Percentiles rank a stretch among this genome's conserved stretches.
Evolutionary conservation across 2,888 invertebrate species (phyloP).

Genomic region (Pachymerium ferrugineum): DNA sequence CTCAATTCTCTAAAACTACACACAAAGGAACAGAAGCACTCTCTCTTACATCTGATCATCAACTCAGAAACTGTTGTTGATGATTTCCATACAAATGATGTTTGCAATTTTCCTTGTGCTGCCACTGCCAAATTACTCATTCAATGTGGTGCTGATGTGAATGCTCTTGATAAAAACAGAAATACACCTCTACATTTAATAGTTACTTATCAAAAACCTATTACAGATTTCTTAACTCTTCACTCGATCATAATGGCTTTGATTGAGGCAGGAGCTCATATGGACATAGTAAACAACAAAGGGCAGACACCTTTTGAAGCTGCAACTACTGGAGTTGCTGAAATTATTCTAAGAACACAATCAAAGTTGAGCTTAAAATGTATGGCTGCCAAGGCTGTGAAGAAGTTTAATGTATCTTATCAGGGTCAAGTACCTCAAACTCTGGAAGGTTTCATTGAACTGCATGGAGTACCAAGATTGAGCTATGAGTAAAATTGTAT

Average conservation of each 20-base stretch:
- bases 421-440: constrained; percentile 65
- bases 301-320: constrained; percentile 73
- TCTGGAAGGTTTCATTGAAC: constrained; percentile 71
- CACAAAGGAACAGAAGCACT: constrained; percentile 64
- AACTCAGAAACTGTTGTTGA: constrained; percentile 81
- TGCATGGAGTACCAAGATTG: constrained; percentile 58
- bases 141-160: constrained; percentile 72
- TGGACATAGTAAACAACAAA: constrained; percentile 70
- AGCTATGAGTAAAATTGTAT: neutral
- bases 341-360: constrained; percentile 65
- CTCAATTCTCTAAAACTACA: constrained; percentile 59
- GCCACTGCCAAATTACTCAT: constrained; percentile 68
- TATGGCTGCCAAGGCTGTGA: constrained; percentile 69
- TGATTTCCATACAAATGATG: constrained; percentile 78
- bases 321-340: constrained; percentile 67
- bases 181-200: constrained; percentile 74
- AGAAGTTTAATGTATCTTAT: constrained; percentile 59
- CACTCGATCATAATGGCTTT: constrained; percentile 58
- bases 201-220: constrained; percentile 54
- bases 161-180: constrained; percentile 65
- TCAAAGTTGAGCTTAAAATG: constrained; percentile 67
- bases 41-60: constrained; percentile 75
- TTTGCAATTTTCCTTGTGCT: constrained; percentile 81
- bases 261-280: constrained; percentile 70
- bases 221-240: constrained; percentile 56